phyloP scores from a whole-genome alignment of 2,888 invertebrate genomes.

The Xestobium rufovillosum region DNA sequence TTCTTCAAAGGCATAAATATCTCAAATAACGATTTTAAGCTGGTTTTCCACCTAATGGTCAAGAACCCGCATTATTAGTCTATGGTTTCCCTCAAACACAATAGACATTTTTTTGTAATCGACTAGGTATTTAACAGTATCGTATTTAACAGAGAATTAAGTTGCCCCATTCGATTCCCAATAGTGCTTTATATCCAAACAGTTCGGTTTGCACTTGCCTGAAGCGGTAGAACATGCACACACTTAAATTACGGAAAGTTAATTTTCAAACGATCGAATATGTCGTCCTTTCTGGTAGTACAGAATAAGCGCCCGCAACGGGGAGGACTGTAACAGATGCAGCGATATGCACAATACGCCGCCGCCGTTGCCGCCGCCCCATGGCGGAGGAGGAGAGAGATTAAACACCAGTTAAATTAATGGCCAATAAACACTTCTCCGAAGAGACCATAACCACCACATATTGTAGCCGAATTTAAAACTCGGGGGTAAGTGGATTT shows the following conservation, averaged over 20 bases:
- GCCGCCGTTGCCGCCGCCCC: conserved; percentile 24
- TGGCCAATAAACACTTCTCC: conserved; percentile 37
- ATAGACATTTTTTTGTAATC: too few relatives aligned
- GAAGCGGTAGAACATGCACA: conserved; percentile 40
- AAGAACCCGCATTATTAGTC: too few relatives aligned
- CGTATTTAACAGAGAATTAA: neutral
- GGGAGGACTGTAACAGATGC: conserved; percentile 31
- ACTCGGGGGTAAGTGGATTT: too few relatives aligned
- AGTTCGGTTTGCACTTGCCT: conserved; percentile 37
- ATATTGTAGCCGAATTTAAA: conserved; percentile 28
- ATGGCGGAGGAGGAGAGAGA: conserved; percentile 29
- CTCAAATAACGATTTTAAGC: too few relatives aligned
- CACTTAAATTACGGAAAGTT: conserved; percentile 40
- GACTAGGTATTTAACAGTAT: too few relatives aligned
- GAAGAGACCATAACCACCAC: conserved; percentile 25
- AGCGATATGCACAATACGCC: conserved; percentile 28
- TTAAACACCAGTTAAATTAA: conserved; percentile 42
- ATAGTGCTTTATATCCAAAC: conserved; percentile 35
- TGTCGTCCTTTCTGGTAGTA: conserved; percentile 27
- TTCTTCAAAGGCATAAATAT: too few relatives aligned
- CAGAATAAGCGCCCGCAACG: conserved; percentile 18
- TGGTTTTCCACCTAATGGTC: too few relatives aligned
- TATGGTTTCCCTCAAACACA: too few relatives aligned
- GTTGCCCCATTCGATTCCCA: conserved; percentile 31
- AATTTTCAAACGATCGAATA: conserved; percentile 29